phyloP scores from a whole-genome alignment of 1,140 invertebrate species.

The Danaus plexippus region DNA sequence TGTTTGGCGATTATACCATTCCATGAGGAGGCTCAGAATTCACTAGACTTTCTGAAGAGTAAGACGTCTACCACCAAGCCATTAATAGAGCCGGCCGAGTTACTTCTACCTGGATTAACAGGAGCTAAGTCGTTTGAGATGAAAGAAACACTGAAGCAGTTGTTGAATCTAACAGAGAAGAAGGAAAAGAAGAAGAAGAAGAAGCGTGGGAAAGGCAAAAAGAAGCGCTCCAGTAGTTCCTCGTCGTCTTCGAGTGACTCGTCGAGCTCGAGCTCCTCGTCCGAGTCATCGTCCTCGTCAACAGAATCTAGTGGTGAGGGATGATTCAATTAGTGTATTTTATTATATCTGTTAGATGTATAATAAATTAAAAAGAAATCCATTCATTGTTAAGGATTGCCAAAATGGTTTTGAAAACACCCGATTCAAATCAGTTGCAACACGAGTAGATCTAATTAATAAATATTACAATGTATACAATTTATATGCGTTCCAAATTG shows the following conservation, averaged over 20 bases:
- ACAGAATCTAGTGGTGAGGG: slow-evolving; percentile 67
- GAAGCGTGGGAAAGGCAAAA: slow-evolving; percentile 79
- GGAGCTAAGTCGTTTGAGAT: slow-evolving; percentile 73
- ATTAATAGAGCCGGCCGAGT: slow-evolving; percentile 74
- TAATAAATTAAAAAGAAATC: no score
- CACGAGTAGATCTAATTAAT: no score
- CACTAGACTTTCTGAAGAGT: slow-evolving; percentile 82
- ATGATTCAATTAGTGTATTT: no score
- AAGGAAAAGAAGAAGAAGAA: slow-evolving; percentile 83
- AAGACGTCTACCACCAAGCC: slow-evolving; percentile 74
- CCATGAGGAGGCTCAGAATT: slow-evolving; percentile 88
- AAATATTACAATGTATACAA: no score
- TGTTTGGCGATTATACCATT: slow-evolving; percentile 85
- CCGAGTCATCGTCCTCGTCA: slow-evolving; percentile 76
- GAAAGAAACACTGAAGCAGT: slow-evolving; percentile 76
- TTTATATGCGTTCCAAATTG: no score
- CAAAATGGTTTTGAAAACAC: no score
- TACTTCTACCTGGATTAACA: slow-evolving; percentile 72
- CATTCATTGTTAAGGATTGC: no score
- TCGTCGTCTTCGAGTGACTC: slow-evolving; percentile 77
- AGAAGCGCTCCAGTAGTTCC: slow-evolving; percentile 77
- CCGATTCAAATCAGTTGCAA: no score
- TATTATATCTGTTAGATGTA: no score
- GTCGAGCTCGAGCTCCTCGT: slow-evolving; percentile 75
- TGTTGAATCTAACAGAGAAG: slow-evolving; percentile 73